phyloP scores from a whole-genome alignment of 2,888 invertebrate species.

The Chironomus tentans region DNA sequence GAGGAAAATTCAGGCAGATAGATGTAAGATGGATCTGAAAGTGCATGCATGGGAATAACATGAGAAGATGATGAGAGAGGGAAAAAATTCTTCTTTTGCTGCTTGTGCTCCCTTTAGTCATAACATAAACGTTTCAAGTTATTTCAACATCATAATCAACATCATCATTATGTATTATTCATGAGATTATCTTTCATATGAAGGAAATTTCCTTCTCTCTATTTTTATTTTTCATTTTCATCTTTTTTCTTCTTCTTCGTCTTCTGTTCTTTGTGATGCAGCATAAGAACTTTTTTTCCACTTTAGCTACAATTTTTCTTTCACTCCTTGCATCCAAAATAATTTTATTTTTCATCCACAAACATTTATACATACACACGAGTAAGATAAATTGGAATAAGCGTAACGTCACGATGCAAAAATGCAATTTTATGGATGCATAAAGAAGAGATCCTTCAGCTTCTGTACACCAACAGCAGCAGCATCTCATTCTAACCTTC shows the following conservation, averaged over 20 bases:
- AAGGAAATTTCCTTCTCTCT: neutral
- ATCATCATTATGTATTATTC: neutral
- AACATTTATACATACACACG: neutral
- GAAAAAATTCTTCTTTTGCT: neutral
- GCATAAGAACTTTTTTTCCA: too few species aligned
- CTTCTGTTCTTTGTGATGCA: neutral
- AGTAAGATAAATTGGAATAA: neutral
- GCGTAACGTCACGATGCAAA: neutral
- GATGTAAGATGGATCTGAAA: neutral
- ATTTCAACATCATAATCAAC: neutral
- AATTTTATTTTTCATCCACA: too few species aligned
- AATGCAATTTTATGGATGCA: neutral
- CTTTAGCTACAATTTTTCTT: too few species aligned
- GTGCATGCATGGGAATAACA: neutral
- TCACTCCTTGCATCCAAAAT: too few species aligned
- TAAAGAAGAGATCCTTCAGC: neutral
- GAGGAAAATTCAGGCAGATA: too few species aligned
- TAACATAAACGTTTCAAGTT: neutral
- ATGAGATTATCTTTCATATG: neutral
- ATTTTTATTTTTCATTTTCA: neutral
- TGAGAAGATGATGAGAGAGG: neutral
- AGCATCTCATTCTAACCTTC: neutral
- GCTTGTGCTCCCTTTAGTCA: neutral
- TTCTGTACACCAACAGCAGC: neutral
- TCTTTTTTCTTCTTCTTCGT: neutral